Percentiles rank a stretch among this genome's conserved stretches.
These are phyloP conservation scores for Eurois occulta DNA, from an alignment of 2,888 invertebrate species.

Conservation along the genomic window DNA sequence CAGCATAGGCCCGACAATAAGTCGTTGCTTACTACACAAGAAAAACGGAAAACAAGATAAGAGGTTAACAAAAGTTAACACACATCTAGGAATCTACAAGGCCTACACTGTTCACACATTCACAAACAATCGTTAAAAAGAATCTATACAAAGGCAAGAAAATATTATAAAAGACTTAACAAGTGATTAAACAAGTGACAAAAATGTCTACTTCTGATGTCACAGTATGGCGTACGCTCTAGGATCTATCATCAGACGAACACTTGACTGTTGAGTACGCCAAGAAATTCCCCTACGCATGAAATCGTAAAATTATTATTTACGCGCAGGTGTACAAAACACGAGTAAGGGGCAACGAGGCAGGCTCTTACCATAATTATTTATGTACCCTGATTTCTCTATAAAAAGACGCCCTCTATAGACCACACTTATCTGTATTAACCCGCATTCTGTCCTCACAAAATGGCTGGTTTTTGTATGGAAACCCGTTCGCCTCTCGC, in stretches of 20 bases:
- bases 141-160: no score
- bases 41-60: no score
- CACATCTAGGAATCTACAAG: no score
- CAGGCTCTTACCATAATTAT: slow-evolving; percentile 42
- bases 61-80: no score
- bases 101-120: no score
- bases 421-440: slow-evolving; percentile 48
- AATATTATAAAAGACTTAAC: no score
- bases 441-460: slow-evolving; percentile 48
- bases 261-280: not conserved
- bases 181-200: no score
- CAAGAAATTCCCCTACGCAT: not conserved
- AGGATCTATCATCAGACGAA: not conserved
- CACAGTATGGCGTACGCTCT: not conserved
- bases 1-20: no score
- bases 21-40: no score
- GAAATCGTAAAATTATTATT: not conserved
- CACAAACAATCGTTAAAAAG: no score
- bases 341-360: not conserved
- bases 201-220: no score
- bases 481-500: slow-evolving; percentile 26
- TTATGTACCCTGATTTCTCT: slow-evolving; percentile 41
- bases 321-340: not conserved
- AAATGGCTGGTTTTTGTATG: slow-evolving; percentile 43
- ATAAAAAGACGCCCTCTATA: slow-evolving; percentile 29